Evolutionary conservation across 1,140 invertebrate genomes (phyloP), one percentile per base, ranked within the genome.

Genomic region (Anthonomus grandis): DNA sequence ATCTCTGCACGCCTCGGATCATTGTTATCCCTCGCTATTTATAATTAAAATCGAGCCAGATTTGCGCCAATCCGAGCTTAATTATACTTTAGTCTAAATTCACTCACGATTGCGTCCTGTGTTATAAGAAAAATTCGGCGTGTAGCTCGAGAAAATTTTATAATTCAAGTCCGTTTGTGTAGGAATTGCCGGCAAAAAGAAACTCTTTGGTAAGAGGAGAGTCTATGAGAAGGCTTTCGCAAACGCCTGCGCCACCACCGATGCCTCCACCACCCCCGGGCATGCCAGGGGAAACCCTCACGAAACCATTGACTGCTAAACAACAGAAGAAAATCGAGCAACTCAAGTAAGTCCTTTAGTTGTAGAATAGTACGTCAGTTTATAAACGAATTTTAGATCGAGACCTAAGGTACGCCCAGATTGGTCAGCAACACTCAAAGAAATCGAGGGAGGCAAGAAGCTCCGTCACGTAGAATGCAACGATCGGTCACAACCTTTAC

Each of bases 381-480:
- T n/a, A n/a, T n/a, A n/a, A n/a, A n/a, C 31, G 31, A 38, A 47
- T 50, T 41, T n/a, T 25, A 68, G 82, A 68, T 86, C 85, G 64
- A 79, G 89, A 64, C 88, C 90, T 2, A 80, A 90, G 64, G 84
- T 79, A 69, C 78, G 90, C 56, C 91, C 91, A 0, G 91, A 93
- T 66, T 93, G 90, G 90, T 86, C 83, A 12, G 81, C 85, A 55
- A 87, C 93, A 84, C 90, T 93, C 86, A 91, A 91, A 71, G 90
- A 93, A 72, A 86, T 93, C 5, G 90, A 92, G 69, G 79, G 81
- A 57, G 86, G 87, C 39, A 86, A 70, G 64, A 89, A 85, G 70
- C 72, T 93, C 37, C 86, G 83, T 64, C 85, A 92, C 66, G 87
- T 92, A 17, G 79, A 86, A 61, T 91, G 88, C 70, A 92, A 93